Percentiles rank a stretch among this genome's conserved stretches.
Conservation (phyloP, 2,888 invertebrate genomes). For the Dysmachus trigonus region DNA sequence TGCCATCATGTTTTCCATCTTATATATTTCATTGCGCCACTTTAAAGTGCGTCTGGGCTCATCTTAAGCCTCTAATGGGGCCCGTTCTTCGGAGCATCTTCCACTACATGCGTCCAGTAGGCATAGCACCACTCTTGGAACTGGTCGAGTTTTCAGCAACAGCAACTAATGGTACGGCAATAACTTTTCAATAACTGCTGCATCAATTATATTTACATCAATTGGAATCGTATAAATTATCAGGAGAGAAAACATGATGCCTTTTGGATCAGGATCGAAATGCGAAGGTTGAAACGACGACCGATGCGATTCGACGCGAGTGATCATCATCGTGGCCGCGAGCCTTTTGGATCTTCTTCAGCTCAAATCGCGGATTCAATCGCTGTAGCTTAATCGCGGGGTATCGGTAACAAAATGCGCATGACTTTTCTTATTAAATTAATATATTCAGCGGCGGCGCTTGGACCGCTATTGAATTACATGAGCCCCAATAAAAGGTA, state of each 20-base stretch:
- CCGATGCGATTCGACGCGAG: no score
- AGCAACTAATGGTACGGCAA: conserved; percentile 23
- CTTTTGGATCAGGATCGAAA: conserved; percentile 22
- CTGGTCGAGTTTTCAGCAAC: conserved; percentile 16
- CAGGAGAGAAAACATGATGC: not conserved
- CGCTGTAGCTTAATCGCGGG: conserved; percentile 43
- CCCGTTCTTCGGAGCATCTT: not conserved
- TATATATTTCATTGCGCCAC: not conserved
- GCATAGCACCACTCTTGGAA: not conserved
- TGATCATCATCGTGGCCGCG: not conserved
- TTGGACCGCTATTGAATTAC: conserved; percentile 49
- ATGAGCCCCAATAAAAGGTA: conserved; percentile 47
- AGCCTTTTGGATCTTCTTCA: conserved; percentile 30
- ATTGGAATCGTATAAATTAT: conserved; percentile 37
- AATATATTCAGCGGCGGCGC: conserved; percentile 50
- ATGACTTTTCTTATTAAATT: conserved; percentile 49
- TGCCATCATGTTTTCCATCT: not conserved
- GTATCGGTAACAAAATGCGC: conserved; percentile 49
- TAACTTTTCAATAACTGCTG: conserved; percentile 35
- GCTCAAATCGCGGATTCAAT: conserved; percentile 28
- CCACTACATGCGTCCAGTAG: not conserved
- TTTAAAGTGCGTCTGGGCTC: not conserved
- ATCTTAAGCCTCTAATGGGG: not conserved
- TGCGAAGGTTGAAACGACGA: conserved; percentile 1
- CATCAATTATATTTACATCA: conserved; percentile 40